These are phyloP conservation scores for Limosa lapponica DNA, from an alignment of 2,797 vertebrate genomes.

Conservation along the genomic window DNA sequence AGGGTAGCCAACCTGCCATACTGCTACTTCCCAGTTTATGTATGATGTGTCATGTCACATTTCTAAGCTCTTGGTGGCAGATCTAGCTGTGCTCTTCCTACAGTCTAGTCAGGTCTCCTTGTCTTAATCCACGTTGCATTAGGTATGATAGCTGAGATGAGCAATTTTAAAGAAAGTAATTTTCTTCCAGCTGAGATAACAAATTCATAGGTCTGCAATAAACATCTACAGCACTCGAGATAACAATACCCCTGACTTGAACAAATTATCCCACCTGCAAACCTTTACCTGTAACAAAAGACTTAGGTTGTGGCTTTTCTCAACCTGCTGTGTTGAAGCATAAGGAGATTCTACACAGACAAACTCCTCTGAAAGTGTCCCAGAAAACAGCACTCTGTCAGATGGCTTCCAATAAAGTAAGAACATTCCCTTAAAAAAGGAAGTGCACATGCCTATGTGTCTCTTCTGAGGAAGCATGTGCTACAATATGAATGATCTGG, in stretches of 20 bases:
- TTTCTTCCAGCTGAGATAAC: conserved; percentile 12
- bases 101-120: neutral
- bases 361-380: neutral
- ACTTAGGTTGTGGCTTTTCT: neutral
- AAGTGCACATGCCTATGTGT: rapidly evolving
- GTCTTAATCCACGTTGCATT: neutral
- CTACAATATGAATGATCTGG: neutral
- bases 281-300: neutral
- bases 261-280: neutral
- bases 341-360: neutral
- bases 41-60: neutral
- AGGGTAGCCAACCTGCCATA: neutral
- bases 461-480: neutral
- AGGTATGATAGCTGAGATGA: neutral
- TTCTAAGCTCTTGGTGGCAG: neutral
- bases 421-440: neutral
- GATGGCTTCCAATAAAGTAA: neutral
- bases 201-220: neutral
- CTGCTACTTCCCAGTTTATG: neutral
- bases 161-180: neutral
- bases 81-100: neutral
- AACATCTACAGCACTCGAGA: neutral
- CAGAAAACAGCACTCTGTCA: neutral
- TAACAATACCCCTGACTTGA: neutral
- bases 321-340: neutral